Percentiles rank a stretch among this genome's conserved stretches.
Conservation (phyloP, 2,797 vertebrate genomes). For the Echeneis naucrates region DNA sequence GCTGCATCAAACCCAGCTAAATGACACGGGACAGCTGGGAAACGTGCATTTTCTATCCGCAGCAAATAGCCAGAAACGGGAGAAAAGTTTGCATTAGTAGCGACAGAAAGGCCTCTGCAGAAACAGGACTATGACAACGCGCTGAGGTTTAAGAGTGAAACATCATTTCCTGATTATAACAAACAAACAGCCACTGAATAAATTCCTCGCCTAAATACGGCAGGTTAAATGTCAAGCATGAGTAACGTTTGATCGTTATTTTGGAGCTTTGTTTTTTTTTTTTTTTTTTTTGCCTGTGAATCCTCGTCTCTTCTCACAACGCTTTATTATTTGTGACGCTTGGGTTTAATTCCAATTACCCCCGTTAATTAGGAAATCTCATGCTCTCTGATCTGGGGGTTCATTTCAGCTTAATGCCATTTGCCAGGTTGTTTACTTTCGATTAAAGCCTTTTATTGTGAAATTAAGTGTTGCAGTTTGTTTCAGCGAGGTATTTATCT, state of each 20-base stretch:
- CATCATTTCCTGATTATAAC: background rate
- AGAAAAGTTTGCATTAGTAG: too few species aligned
- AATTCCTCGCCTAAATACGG: background rate
- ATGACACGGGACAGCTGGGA: too few species aligned
- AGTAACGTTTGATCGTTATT: constrained; percentile 21
- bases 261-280: constrained; percentile 23
- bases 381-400: constrained; percentile 79
- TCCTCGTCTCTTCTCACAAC: constrained; percentile 44
- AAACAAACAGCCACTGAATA: constrained; percentile 8
- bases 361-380: constrained; percentile 80
- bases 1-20: background rate
- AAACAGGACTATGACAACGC: too few species aligned
- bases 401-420: constrained; percentile 74
- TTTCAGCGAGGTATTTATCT: constrained; percentile 36
- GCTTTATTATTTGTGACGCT: constrained; percentile 78
- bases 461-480: constrained; percentile 61
- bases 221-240: constrained; percentile 36
- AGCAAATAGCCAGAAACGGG: too few species aligned
- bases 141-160: too few species aligned
- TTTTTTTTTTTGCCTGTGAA: background rate
- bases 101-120: background rate
- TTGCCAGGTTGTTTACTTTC: constrained; percentile 79
- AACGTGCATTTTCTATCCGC: too few species aligned
- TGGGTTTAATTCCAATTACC: constrained; percentile 84
- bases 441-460: constrained; percentile 66